A percentile compares a stretch with the other conserved stretches of the same genome.
Evolutionary conservation across 1,140 invertebrate genomes (phyloP).

Genomic region (Sarcophaga peregrina): DNA sequence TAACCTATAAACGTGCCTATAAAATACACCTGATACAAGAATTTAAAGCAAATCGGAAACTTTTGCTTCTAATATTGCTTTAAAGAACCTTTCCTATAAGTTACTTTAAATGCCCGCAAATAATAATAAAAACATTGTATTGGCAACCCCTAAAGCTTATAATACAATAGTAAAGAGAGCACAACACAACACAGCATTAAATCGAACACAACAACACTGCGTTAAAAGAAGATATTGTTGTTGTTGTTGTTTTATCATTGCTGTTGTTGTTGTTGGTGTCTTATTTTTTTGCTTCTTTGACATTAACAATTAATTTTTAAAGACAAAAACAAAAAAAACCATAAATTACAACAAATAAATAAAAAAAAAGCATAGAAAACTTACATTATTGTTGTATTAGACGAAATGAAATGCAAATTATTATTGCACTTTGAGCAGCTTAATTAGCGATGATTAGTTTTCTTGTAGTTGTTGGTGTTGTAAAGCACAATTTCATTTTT

Average conservation of each 20-base stretch:
- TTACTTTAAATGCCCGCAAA: too few relatives aligned
- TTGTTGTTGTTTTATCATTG: too few relatives aligned
- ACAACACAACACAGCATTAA: not conserved
- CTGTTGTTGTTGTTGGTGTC: not conserved
- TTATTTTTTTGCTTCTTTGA: not conserved
- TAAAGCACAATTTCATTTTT: not conserved
- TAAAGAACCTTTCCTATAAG: too few relatives aligned
- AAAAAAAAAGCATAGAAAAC: not conserved
- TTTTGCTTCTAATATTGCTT: too few relatives aligned
- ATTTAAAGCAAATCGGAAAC: too few relatives aligned
- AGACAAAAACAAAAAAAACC: too few relatives aligned
- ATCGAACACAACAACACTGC: not conserved
- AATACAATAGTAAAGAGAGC: not conserved
- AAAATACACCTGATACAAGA: too few relatives aligned
- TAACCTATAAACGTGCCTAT: too few relatives aligned
- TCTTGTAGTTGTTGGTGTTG: too few relatives aligned
- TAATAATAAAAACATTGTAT: too few relatives aligned
- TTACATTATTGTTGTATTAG: not conserved
- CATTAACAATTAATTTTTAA: not conserved
- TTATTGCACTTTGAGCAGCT: constrained; percentile 1
- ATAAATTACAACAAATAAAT: not conserved
- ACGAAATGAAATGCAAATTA: not conserved
- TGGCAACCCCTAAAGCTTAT: too few relatives aligned
- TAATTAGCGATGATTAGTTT: not conserved
- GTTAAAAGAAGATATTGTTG: too few relatives aligned